These are phyloP conservation scores for Agonopterix alstromeriana DNA, from an alignment of 2,888 invertebrate species.

Conservation along the genomic window DNA sequence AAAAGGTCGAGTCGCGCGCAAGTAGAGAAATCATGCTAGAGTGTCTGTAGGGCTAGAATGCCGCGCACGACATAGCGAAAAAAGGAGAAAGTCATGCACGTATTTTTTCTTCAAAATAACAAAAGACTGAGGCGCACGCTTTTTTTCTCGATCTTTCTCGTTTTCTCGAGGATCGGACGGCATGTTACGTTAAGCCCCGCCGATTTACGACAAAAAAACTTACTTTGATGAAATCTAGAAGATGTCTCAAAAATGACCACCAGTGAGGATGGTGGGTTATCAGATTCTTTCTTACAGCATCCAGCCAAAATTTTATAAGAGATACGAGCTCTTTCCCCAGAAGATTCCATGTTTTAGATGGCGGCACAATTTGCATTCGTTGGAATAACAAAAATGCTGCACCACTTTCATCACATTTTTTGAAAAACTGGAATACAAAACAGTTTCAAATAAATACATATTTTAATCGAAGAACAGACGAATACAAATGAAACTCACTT, in stretches of 20 bases:
- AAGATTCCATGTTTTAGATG: slow-evolving; percentile 46
- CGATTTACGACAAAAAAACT: neutral
- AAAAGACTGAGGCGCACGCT: no score
- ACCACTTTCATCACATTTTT: slow-evolving; percentile 45
- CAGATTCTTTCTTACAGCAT: slow-evolving; percentile 43
- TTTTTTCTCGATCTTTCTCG: no score
- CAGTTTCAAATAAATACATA: neutral
- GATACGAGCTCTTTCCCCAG: slow-evolving; percentile 42
- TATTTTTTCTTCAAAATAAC: no score
- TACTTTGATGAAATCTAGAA: slow-evolving; percentile 48
- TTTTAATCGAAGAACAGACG: neutral
- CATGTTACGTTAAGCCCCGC: no score
- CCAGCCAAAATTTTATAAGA: slow-evolving; percentile 51
- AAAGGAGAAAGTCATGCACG: no score
- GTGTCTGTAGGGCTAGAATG: no score
- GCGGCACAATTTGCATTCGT: slow-evolving; percentile 32
- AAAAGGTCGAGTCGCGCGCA: no score
- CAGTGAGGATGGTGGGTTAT: slow-evolving; percentile 36
- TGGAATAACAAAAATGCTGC: slow-evolving; percentile 43
- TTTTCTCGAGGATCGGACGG: no score
- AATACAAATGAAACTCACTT: slow-evolving; percentile 28
- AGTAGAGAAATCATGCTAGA: no score
- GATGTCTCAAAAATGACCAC: slow-evolving; percentile 47
- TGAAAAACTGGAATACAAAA: slow-evolving; percentile 42
- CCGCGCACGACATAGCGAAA: no score